These are phyloP conservation scores for Chironomus striatipennis DNA, from an alignment of 1,140 invertebrate species.

Conservation along the genomic window DNA sequence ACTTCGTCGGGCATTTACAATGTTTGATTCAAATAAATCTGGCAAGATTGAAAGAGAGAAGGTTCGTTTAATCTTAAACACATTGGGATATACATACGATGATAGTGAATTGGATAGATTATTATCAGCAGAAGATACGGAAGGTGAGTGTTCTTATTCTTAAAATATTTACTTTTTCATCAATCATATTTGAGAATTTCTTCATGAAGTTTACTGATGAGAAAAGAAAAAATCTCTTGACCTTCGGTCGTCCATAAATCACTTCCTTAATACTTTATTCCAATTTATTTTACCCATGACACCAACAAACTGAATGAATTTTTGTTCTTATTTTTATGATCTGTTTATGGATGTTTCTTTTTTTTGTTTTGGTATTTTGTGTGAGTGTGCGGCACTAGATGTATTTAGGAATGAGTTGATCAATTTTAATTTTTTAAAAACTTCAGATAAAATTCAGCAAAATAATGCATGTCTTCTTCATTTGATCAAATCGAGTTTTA, in stretches of 20 bases:
- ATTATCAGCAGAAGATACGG: slow-evolving; percentile 56
- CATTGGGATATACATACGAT: slow-evolving; percentile 62
- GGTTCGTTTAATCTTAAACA: slow-evolving; percentile 64
- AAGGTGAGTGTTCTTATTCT: slow-evolving; percentile 30
- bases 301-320: neutral
- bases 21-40: slow-evolving; percentile 65
- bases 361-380: neutral
- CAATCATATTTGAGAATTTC: neutral
- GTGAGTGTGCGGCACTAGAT: neutral
- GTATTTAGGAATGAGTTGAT: neutral
- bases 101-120: slow-evolving; percentile 60
- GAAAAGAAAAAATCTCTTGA: neutral
- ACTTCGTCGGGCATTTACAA: slow-evolving; percentile 60
- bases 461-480: no score
- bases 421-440: no score
- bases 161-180: neutral
- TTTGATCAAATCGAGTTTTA: no score
- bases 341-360: no score
- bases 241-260: neutral
- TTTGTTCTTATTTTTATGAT: no score
- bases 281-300: neutral
- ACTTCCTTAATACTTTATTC: neutral
- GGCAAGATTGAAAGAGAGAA: slow-evolving; percentile 66
- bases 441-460: no score
- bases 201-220: neutral